Percentiles rank a stretch among this genome's conserved stretches.
Evolutionary conservation across 2,113 vertebrate species (phyloP).

Genomic region (Bos indicus): DNA sequence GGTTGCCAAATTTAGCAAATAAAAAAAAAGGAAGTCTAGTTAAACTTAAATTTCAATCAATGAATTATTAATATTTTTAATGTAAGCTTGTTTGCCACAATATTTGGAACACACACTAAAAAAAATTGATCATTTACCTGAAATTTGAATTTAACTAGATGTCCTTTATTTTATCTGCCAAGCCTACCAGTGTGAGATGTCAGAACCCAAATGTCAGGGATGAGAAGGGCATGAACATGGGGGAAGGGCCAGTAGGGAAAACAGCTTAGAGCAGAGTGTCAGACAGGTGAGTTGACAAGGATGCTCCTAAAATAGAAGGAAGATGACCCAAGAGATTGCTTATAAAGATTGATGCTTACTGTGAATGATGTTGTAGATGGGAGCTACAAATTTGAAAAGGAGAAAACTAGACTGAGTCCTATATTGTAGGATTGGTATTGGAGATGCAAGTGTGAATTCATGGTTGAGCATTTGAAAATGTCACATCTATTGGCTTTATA

Average conservation of each 20-base stretch:
- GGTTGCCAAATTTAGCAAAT: neutral
- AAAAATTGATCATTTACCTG: neutral
- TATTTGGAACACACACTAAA: neutral
- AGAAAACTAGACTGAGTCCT: neutral
- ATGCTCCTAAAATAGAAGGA: neutral
- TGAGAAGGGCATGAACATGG: neutral
- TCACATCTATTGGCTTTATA: neutral
- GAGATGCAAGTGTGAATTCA: neutral
- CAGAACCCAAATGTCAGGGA: neutral
- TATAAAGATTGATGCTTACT: neutral
- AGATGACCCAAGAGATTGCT: neutral
- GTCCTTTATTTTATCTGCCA: neutral
- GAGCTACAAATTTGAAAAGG: neutral
- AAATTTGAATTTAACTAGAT: neutral
- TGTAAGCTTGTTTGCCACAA: neutral
- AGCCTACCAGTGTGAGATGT: neutral
- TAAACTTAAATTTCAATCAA: neutral
- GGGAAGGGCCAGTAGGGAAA: too few species aligned
- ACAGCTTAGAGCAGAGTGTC: neutral
- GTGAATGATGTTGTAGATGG: neutral
- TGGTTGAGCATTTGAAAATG: neutral
- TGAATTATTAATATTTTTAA: neutral
- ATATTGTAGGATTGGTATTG: neutral
- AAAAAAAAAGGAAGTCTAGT: neutral
- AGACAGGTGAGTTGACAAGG: neutral